Evolutionary conservation across 2,113 vertebrate genomes (phyloP).

Genomic region (Passer montanus): DNA sequence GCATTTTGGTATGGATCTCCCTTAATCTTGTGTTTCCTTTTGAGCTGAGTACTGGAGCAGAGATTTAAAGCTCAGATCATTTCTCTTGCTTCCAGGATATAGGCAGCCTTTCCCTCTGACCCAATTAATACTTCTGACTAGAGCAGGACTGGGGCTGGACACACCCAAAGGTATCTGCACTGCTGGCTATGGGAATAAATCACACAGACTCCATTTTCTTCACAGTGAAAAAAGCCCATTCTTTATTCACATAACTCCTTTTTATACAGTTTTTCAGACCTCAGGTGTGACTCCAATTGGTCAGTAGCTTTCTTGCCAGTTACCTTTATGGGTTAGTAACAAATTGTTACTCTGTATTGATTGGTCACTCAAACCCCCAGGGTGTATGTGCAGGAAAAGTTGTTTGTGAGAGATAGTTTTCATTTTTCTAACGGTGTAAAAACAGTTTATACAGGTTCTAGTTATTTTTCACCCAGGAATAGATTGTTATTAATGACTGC

Average conservation of each 20-base stretch:
- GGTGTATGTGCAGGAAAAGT: background rate
- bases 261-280: background rate
- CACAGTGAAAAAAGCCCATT: background rate
- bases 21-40: background rate
- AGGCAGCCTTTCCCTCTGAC: background rate
- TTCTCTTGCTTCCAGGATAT: background rate
- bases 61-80: background rate
- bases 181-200: background rate
- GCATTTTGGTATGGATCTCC: background rate
- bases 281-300: background rate
- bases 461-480: background rate
- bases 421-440: background rate
- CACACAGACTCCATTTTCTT: background rate
- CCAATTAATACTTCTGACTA: background rate
- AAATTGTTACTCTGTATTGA: background rate
- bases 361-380: background rate
- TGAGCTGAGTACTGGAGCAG: background rate
- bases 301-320: background rate
- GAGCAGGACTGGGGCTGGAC: background rate
- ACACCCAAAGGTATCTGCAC: background rate
- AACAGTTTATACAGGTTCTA: background rate
- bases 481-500: background rate
- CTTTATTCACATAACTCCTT: background rate
- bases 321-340: background rate
- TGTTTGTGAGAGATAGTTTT: background rate